Conservation (phyloP, 2,888 invertebrate species). For the Athrips mouffetella region DNA sequence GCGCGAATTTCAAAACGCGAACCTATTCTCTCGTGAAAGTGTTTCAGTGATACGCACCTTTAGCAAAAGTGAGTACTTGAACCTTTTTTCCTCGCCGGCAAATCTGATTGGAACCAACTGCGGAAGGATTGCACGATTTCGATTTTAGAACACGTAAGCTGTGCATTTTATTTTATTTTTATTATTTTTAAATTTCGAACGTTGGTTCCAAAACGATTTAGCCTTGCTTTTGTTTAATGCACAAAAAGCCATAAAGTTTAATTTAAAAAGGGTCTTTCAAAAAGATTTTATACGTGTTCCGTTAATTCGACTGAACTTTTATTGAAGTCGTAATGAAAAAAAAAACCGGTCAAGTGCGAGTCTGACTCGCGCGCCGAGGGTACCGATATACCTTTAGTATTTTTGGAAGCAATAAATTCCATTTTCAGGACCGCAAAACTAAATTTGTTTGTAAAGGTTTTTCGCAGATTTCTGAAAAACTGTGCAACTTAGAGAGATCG, state of each 20-base stretch:
- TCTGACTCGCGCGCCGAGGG: no score
- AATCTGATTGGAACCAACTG: constrained; percentile 16
- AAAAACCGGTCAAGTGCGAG: no score
- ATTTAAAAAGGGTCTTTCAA: no score
- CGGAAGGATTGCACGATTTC: constrained; percentile 17
- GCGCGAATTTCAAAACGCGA: constrained; percentile 29
- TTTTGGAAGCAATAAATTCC: no score
- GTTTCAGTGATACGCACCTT: constrained; percentile 19
- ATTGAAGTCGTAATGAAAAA: background rate
- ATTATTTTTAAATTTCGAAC: constrained; percentile 42
- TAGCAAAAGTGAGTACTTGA: constrained; percentile 28
- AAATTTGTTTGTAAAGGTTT: no score
- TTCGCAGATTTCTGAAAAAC: no score
- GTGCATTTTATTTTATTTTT: background rate
- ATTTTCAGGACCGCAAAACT: no score
- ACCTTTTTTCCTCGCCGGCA: constrained; percentile 13
- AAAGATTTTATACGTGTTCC: background rate
- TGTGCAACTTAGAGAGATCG: no score
- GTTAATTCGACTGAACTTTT: background rate
- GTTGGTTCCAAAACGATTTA: constrained; percentile 29
- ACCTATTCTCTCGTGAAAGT: constrained; percentile 21
- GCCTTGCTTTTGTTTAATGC: background rate
- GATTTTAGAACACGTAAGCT: constrained; percentile 9
- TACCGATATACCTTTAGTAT: no score
- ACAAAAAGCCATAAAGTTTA: background rate